phyloP scores from a whole-genome alignment of 2,797 vertebrate species.

The Lepus oiostolus region DNA sequence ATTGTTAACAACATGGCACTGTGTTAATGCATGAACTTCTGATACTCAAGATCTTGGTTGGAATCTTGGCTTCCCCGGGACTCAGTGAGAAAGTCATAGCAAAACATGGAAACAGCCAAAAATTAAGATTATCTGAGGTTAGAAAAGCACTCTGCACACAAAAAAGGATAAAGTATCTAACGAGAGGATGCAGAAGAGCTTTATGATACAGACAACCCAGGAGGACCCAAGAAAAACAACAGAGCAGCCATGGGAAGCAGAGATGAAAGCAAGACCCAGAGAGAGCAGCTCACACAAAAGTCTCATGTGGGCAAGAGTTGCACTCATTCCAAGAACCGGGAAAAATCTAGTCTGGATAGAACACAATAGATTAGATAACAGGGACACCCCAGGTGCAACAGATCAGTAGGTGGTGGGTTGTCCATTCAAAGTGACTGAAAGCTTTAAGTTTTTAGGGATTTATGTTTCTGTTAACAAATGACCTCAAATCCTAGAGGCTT shows the following conservation, averaged over 20 bases:
- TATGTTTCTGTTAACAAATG: background rate
- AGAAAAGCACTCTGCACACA: background rate
- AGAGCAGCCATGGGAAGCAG: background rate
- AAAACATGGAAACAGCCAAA: background rate
- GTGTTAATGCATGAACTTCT: background rate
- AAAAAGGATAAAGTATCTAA: background rate
- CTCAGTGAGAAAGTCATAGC: background rate
- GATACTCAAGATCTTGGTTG: background rate
- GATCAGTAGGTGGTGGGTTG: background rate
- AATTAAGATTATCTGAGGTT: background rate
- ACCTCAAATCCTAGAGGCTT: background rate
- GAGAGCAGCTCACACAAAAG: background rate
- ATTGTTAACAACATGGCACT: background rate
- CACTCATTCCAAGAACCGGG: background rate
- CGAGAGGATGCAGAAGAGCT: background rate
- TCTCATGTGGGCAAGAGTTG: background rate
- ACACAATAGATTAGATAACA: background rate
- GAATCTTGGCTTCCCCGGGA: background rate
- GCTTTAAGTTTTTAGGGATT: background rate
- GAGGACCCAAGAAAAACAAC: background rate
- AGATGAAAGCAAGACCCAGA: background rate
- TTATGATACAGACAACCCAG: background rate
- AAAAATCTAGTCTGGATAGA: background rate
- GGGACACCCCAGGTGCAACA: background rate
- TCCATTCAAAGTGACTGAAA: background rate